A percentile compares a stretch with the other conserved stretches of the same genome.
phyloP scores from a whole-genome alignment of 2,888 invertebrate genomes.

The Hyles lineata region DNA sequence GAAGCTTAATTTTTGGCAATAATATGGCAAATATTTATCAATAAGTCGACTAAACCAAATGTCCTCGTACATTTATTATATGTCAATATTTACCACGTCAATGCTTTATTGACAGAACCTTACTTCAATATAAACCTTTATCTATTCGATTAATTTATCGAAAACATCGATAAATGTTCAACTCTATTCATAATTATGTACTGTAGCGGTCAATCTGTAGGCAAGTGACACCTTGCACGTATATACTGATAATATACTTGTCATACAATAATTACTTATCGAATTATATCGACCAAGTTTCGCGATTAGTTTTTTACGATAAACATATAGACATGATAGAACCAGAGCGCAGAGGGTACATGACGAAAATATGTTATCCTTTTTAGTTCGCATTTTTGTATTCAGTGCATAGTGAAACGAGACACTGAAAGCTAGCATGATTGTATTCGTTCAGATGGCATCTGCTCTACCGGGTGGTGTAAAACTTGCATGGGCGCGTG shows the following conservation, averaged over 20 bases:
- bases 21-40: not conserved
- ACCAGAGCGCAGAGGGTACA: not conserved
- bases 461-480: too few relatives aligned
- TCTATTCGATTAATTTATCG: not conserved
- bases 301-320: constrained; percentile 47
- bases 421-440: too few relatives aligned
- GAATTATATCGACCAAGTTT: constrained; percentile 58
- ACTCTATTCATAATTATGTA: not conserved
- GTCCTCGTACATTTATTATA: not conserved
- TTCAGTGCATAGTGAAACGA: not conserved
- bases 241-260: constrained; percentile 42
- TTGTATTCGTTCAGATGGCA: too few relatives aligned
- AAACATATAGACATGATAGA: constrained; percentile 15
- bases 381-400: not conserved
- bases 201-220: not conserved
- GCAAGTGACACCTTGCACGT: constrained; percentile 24
- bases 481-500: too few relatives aligned
- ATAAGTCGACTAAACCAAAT: constrained; percentile 7
- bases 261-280: constrained; percentile 49
- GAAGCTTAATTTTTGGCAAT: constrained; percentile 6
- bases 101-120: constrained; percentile 8
- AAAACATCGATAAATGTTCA: not conserved
- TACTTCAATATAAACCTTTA: not conserved
- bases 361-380: not conserved
- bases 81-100: not conserved